Percentiles rank a stretch among this genome's conserved stretches.
Conservation (phyloP, 2,113 vertebrate species). For the Pelobates fuscus region DNA sequence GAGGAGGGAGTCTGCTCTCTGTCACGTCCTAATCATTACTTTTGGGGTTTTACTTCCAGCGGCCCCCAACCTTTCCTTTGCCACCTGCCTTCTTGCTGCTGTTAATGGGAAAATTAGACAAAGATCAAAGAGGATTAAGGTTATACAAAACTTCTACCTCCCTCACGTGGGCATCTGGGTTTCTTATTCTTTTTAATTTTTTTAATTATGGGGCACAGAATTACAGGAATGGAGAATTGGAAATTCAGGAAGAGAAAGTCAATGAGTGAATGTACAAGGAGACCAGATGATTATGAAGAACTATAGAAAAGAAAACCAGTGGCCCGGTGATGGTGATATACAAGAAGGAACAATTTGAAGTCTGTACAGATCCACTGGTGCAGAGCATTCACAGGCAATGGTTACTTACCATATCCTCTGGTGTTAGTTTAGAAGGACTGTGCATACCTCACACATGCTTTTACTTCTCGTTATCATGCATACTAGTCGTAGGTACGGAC, state of each 20-base stretch:
- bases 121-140: neutral
- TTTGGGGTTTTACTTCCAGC: conserved; percentile 84
- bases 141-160: neutral
- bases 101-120: conserved; percentile 55
- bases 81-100: conserved; percentile 91
- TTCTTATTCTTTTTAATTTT: no score
- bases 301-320: neutral
- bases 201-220: no score
- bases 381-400: neutral
- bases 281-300: neutral
- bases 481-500: neutral
- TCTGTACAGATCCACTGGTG: no score
- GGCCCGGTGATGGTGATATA: no score
- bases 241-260: neutral
- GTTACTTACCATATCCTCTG: conserved; percentile 26
- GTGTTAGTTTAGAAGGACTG: conserved; percentile 42
- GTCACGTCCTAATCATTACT: conserved; percentile 27
- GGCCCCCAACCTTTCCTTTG: conserved; percentile 82
- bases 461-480: conserved; percentile 15
- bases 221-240: neutral
- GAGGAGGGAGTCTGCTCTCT: conserved; percentile 54
- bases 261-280: neutral
- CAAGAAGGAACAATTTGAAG: no score
- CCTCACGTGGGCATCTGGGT: no score
- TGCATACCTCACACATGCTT: conserved; percentile 33